Evolutionary conservation across 2,797 vertebrate species (phyloP).

Genomic region (Onychomys torridus): DNA sequence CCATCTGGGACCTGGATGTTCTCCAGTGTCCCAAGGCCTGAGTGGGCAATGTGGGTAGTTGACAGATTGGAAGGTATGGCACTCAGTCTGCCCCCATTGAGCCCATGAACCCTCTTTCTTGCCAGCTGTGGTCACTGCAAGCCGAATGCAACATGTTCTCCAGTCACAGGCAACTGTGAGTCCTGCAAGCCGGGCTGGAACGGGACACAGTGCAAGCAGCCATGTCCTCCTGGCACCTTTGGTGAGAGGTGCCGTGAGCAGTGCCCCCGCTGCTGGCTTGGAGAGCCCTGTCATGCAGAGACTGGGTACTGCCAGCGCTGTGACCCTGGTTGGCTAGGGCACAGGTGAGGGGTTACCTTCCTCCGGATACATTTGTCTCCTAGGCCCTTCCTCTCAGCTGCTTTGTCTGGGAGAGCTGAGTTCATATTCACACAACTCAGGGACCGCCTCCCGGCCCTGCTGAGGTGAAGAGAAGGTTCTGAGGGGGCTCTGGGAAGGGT

Average conservation of each 20-base stretch:
- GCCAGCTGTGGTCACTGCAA: conserved; percentile 91
- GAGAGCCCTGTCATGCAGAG: conserved; percentile 89
- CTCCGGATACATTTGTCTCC: neutral
- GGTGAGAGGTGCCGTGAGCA: conserved; percentile 90
- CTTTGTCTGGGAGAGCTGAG: neutral
- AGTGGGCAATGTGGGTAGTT: neutral
- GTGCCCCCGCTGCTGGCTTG: conserved; percentile 90
- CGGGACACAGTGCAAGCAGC: conserved; percentile 91
- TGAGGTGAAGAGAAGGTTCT: neutral
- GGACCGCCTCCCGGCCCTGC: neutral
- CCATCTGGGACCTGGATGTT: neutral
- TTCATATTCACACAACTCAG: neutral
- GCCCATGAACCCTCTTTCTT: neutral
- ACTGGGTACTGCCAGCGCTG: conserved; percentile 92
- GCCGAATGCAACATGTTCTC: conserved; percentile 88
- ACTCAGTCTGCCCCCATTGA: neutral
- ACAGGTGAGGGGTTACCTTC: conserved; percentile 87
- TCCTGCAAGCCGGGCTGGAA: conserved; percentile 95
- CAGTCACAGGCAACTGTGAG: conserved; percentile 90
- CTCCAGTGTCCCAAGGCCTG: neutral
- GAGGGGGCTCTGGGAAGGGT: neutral
- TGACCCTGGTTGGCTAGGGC: conserved; percentile 92
- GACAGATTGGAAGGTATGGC: conserved; percentile 15
- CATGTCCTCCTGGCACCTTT: conserved; percentile 89
- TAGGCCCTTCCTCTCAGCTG: neutral